A percentile compares a stretch with the other conserved stretches of the same genome.
Evolutionary conservation across 2,797 vertebrate genomes (phyloP).

Genomic region (Steatocranus sp.): DNA sequence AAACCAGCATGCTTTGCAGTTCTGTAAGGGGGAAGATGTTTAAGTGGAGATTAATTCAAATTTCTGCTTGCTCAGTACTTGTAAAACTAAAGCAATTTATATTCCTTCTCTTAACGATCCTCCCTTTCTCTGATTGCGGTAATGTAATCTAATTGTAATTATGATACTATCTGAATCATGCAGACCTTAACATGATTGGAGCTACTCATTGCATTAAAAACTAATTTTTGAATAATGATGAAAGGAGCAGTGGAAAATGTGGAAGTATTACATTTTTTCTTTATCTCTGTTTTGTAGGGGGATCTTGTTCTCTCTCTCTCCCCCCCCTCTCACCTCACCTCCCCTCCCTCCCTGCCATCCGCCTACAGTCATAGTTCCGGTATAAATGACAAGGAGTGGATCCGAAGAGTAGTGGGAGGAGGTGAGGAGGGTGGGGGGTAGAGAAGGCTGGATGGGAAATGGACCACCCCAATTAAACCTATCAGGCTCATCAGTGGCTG

Average conservation of each 20-base stretch:
- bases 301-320: conserved; percentile 38
- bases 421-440: not conserved
- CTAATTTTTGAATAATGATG: conserved; percentile 99
- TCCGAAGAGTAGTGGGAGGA: conserved; percentile 27
- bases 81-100: conserved; percentile 99
- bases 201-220: conserved; percentile 99
- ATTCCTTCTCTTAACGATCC: conserved; percentile 99
- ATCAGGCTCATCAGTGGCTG: conserved; percentile 68
- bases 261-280: conserved; percentile 97
- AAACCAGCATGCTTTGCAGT: conserved; percentile 95
- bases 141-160: conserved; percentile 99
- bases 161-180: conserved; percentile 99
- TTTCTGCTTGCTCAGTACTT: conserved; percentile 99
- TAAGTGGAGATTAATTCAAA: conserved; percentile 99
- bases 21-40: conserved; percentile 94
- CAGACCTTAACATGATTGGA: conserved; percentile 99
- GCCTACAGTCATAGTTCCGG: conserved; percentile 67
- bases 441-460: conserved; percentile 20
- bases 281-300: conserved; percentile 87
- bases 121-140: conserved; percentile 98
- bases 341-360: not conserved
- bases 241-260: conserved; percentile 99
- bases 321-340: not conserved
- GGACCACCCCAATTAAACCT: conserved; percentile 76
- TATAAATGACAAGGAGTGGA: conserved; percentile 63